Percentiles rank a stretch among this genome's conserved stretches.
phyloP scores from a whole-genome alignment of 1,140 invertebrate species.

The Bombus superbus region DNA sequence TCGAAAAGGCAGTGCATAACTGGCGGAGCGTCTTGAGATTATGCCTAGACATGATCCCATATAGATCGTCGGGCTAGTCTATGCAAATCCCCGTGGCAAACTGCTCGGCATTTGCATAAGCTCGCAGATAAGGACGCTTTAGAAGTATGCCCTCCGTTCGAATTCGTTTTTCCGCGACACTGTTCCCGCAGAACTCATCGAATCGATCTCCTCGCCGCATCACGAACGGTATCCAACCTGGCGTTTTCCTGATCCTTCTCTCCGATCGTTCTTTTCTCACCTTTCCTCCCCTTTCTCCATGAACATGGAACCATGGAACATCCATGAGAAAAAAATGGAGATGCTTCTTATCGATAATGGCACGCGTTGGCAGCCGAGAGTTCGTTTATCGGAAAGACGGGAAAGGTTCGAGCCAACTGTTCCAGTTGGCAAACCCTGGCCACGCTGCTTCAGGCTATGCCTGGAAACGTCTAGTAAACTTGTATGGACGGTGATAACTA shows the following conservation, averaged over 20 bases:
- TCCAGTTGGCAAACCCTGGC: neutral
- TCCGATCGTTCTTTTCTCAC: neutral
- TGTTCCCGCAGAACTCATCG: neutral
- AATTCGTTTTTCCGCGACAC: constrained; percentile 62
- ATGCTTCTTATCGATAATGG: constrained; percentile 55
- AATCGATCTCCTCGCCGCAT: constrained; percentile 46
- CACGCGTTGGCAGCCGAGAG: constrained; percentile 33
- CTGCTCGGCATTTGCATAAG: constrained; percentile 77
- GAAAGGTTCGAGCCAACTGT: neutral
- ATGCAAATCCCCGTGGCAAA: constrained; percentile 78
- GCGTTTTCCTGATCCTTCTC: neutral
- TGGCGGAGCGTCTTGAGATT: constrained; percentile 68
- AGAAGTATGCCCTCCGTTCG: constrained; percentile 67
- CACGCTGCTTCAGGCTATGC: neutral
- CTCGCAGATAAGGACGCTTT: constrained; percentile 76
- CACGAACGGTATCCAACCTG: neutral
- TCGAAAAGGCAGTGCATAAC: constrained; percentile 60
- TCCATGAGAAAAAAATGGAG: constrained; percentile 30
- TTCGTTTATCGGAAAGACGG: constrained; percentile 48
- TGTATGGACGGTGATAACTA: neutral
- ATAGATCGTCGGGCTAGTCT: constrained; percentile 71
- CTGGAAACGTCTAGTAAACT: neutral
- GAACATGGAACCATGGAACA: too few species aligned
- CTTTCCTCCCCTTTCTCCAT: neutral
- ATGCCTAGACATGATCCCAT: constrained; percentile 74